phyloP scores from a whole-genome alignment of 1,140 invertebrate species.

The Sitodiplosis mosellana region DNA sequence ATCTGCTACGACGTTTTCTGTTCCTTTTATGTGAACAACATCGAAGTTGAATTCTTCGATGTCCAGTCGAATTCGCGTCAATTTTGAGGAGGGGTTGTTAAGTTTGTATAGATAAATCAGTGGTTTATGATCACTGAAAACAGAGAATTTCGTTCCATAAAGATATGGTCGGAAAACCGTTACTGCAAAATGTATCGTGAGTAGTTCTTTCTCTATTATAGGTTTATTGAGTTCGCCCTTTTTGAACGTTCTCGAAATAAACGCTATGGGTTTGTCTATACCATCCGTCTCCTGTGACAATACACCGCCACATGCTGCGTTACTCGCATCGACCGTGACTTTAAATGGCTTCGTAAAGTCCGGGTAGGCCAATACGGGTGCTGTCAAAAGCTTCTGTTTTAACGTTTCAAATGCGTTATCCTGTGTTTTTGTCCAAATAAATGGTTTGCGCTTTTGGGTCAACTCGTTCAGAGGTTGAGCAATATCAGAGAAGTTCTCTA shows the following conservation, averaged over 20 bases:
- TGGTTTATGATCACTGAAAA: conserved; percentile 30
- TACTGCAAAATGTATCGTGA: conserved; percentile 25
- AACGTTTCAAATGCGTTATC: conserved; percentile 12
- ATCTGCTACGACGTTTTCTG: too few relatives aligned
- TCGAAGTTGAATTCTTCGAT: too few relatives aligned
- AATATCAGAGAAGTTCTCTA: conserved; percentile 9
- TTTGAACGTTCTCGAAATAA: conserved; percentile 12
- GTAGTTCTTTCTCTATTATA: conserved; percentile 13
- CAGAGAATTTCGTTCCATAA: conserved; percentile 14
- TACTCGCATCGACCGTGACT: conserved; percentile 24
- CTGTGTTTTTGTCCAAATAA: conserved; percentile 10
- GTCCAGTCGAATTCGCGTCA: too few relatives aligned
- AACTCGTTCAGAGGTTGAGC: conserved; percentile 9
- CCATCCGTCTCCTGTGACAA: conserved; percentile 21
- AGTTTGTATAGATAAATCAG: conserved; percentile 8
- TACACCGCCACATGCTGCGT: conserved; percentile 26
- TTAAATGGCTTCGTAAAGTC: conserved; percentile 25
- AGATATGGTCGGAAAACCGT: conserved; percentile 6
- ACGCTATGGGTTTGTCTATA: conserved; percentile 11
- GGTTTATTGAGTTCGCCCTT: conserved; percentile 13
- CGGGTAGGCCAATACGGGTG: not conserved
- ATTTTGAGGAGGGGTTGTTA: too few relatives aligned
- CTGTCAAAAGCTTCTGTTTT: conserved; percentile 8
- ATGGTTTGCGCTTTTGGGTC: conserved; percentile 10
- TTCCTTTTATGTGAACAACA: too few relatives aligned